Conservation (phyloP, 2,113 vertebrate species). For the Cololabis saira region DNA sequence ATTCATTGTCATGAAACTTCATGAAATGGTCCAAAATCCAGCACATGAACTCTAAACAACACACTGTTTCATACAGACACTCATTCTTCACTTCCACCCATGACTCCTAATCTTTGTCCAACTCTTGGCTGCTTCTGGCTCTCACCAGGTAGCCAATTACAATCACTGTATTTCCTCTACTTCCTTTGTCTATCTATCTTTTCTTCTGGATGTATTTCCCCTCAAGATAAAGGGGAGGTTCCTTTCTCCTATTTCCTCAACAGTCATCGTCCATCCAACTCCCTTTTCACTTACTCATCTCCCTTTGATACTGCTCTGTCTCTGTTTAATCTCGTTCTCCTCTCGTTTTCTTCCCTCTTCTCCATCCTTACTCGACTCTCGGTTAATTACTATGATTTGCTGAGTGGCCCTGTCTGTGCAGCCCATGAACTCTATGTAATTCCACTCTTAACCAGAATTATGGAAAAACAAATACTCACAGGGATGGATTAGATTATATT, state of each 20-base stretch:
- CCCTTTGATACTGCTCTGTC: background rate
- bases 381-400: slow-evolving; percentile 53
- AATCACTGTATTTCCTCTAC: background rate
- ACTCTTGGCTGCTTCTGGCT: background rate
- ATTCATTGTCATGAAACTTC: background rate
- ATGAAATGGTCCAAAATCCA: background rate
- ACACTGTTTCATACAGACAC: background rate
- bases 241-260: background rate
- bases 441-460: slow-evolving; percentile 39
- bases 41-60: background rate
- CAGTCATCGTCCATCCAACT: background rate
- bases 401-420: slow-evolving; percentile 31
- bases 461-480: slow-evolving; percentile 30
- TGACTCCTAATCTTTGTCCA: slow-evolving; percentile 1
- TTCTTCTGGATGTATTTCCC: background rate
- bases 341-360: background rate
- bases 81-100: background rate
- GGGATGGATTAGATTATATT: slow-evolving; percentile 14
- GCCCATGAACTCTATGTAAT: slow-evolving; percentile 37
- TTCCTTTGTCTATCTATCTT: background rate
- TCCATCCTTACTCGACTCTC: slow-evolving; percentile 21
- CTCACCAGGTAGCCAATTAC: slow-evolving; percentile 3
- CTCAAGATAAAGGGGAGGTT: background rate
- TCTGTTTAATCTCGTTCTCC: background rate
- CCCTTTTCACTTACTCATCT: slow-evolving; percentile 1